Evolutionary conservation across 2,888 invertebrate genomes (phyloP).

Genomic region (Erynnis tages): DNA sequence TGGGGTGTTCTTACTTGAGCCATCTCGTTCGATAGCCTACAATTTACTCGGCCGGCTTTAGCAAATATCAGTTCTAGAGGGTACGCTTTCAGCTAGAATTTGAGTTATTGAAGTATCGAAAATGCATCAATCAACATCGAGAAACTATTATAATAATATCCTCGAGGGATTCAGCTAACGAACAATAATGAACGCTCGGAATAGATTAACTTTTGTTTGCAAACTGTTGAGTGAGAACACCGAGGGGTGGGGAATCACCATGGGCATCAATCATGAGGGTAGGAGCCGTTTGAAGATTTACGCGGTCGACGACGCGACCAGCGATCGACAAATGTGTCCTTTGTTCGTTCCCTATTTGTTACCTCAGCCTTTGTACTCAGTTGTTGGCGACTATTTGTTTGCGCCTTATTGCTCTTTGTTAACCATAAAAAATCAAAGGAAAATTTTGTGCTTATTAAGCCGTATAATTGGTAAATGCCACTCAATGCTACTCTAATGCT

Average conservation of each 20-base stretch:
- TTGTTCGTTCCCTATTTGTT: slow-evolving; percentile 29
- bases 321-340: slow-evolving; percentile 44
- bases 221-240: slow-evolving; percentile 44
- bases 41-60: slow-evolving; percentile 15
- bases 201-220: slow-evolving; percentile 39
- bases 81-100: slow-evolving; percentile 11
- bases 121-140: slow-evolving; percentile 51
- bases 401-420: neutral
- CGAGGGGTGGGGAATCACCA: slow-evolving; percentile 45
- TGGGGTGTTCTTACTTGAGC: slow-evolving; percentile 19
- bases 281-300: slow-evolving; percentile 46
- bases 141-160: slow-evolving; percentile 44
- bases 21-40: slow-evolving; percentile 16
- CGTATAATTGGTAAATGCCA: neutral
- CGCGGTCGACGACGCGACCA: slow-evolving; percentile 37
- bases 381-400: slow-evolving; percentile 4
- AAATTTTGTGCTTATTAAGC: neutral
- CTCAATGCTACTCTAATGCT: too few species aligned
- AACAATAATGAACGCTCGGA: slow-evolving; percentile 53
- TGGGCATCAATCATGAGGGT: slow-evolving; percentile 57
- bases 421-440: neutral
- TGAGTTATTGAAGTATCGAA: slow-evolving; percentile 34
- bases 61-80: slow-evolving; percentile 7
- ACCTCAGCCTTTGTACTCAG: slow-evolving; percentile 20
- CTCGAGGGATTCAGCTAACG: slow-evolving; percentile 55